Evolutionary conservation across 2,797 vertebrate species (phyloP).

Genomic region (Trachurus trachurus): DNA sequence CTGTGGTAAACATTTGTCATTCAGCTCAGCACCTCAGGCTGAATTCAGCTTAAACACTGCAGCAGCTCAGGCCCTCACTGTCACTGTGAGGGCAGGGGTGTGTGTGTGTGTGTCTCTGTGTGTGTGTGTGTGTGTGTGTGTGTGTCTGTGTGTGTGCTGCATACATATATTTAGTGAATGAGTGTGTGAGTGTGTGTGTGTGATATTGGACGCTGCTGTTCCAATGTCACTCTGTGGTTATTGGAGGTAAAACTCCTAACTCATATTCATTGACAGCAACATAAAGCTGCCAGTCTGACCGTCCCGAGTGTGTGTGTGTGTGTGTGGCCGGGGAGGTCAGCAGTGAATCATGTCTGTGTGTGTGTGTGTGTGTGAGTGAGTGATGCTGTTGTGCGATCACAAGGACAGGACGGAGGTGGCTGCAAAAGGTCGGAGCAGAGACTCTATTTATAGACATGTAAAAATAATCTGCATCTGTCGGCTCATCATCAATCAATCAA

Average conservation of each 20-base stretch:
- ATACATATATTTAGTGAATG: not conserved
- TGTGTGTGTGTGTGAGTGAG: constrained; percentile 9
- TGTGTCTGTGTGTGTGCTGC: constrained; percentile 12
- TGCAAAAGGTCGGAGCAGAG: not conserved
- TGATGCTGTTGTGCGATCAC: constrained; percentile 4
- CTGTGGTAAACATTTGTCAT: constrained; percentile 65
- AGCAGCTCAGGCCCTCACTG: constrained; percentile 24
- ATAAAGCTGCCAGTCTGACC: constrained; percentile 27
- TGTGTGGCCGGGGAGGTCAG: constrained; percentile 9
- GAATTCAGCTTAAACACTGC: constrained; percentile 21
- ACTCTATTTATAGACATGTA: not conserved
- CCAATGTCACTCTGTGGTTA: constrained; percentile 53
- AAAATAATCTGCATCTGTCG: not conserved
- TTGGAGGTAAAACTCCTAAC: constrained; percentile 39
- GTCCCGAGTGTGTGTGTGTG: not conserved
- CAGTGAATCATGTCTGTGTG: not conserved
- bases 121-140: constrained; percentile 34
- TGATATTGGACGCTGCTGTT: constrained; percentile 1
- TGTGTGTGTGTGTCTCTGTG: not conserved
- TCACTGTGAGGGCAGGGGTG: not conserved
- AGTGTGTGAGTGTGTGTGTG: constrained; percentile 12
- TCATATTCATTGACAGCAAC: constrained; percentile 46
- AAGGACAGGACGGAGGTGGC: not conserved
- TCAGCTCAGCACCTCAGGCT: constrained; percentile 60
- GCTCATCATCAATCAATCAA: not conserved